Percentiles rank a stretch among this genome's conserved stretches.
Conservation (phyloP, 35 echinoderm and acorn worm genomes). For the Patiria miniata region DNA sequence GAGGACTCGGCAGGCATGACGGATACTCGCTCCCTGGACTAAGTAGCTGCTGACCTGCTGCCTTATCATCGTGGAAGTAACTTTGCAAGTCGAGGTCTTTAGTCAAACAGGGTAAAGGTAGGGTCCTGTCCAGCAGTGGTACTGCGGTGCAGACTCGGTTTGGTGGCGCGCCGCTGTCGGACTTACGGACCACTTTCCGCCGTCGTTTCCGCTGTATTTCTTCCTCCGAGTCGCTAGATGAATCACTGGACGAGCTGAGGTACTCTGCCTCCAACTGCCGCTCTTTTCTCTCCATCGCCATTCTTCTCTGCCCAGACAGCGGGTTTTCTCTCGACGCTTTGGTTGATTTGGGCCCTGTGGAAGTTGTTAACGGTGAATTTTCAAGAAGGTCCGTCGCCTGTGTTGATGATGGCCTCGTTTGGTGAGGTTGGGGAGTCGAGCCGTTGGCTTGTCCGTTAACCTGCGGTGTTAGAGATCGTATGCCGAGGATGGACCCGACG, state of each 20-base stretch:
- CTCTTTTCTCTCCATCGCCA: constrained; percentile 32
- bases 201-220: neutral
- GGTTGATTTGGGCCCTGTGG: neutral
- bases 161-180: constrained; percentile 31
- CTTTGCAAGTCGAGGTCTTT: constrained; percentile 9
- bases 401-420: neutral
- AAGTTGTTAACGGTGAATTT: too few relatives aligned
- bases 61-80: neutral
- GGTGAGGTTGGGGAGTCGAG: neutral
- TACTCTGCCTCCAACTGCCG: constrained; percentile 24
- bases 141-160: constrained; percentile 47
- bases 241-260: constrained; percentile 22
- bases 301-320: neutral
- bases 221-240: constrained; percentile 8
- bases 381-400: neutral
- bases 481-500: constrained; percentile 23
- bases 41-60: neutral
- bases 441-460: neutral
- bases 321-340: neutral
- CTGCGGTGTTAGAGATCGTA: neutral
- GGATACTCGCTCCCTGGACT: neutral
- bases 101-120: constrained; percentile 15
- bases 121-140: constrained; percentile 42
- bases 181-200: constrained; percentile 19
- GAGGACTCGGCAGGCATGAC: constrained; percentile 23